Percentiles rank a stretch among this genome's conserved stretches.
Evolutionary conservation across 1,140 invertebrate genomes (phyloP).

Genomic region (Camponotus vicinus): DNA sequence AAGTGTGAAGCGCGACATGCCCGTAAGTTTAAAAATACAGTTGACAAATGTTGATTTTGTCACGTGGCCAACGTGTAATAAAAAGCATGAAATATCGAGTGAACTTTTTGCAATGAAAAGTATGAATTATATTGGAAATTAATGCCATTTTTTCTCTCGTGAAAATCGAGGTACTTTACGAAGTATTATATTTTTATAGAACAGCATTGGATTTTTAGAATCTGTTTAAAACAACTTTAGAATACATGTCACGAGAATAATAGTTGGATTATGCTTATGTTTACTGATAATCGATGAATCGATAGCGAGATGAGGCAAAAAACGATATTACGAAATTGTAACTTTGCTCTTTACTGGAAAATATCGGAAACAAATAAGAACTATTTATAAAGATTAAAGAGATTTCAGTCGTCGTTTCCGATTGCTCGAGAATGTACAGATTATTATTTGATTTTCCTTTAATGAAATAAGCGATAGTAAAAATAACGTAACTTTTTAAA

Average conservation of each 20-base stretch:
- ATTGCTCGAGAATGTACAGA: neutral
- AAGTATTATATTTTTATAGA: neutral
- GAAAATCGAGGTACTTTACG: neutral
- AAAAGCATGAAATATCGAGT: neutral
- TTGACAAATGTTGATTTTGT: neutral
- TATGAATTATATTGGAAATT: neutral
- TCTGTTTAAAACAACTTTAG: conserved; percentile 13
- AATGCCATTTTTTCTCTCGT: neutral
- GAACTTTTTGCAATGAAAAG: neutral
- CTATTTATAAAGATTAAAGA: neutral
- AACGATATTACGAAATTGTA: neutral
- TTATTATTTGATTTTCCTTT: neutral
- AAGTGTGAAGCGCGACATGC: neutral
- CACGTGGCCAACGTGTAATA: neutral
- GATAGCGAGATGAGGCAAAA: conserved; percentile 1
- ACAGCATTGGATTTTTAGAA: neutral
- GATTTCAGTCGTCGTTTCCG: neutral
- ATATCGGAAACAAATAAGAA: neutral
- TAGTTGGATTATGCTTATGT: neutral
- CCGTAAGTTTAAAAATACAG: neutral
- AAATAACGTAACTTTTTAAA: neutral
- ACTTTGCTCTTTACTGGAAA: neutral
- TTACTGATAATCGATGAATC: conserved; percentile 17
- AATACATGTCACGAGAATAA: neutral
- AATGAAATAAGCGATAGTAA: neutral